Evolutionary conservation across 2,888 invertebrate genomes (phyloP).

Genomic region (Smittia sp.): DNA sequence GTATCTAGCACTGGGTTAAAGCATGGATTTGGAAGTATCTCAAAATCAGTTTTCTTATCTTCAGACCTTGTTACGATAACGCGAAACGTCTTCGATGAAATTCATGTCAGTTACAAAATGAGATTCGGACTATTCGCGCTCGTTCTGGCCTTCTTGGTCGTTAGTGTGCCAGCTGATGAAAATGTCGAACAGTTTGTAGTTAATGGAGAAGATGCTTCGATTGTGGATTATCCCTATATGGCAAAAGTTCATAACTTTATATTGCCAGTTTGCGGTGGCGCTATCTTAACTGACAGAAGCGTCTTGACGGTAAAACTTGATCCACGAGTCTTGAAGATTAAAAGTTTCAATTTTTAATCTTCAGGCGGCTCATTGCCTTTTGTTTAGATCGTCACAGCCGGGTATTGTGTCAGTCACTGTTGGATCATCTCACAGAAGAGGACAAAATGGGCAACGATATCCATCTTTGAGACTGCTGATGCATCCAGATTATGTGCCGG

Average conservation of each 20-base stretch:
- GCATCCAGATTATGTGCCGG: conserved; percentile 16
- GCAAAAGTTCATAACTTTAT: not conserved
- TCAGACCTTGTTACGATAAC: not conserved
- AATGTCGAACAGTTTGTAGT: conserved; percentile 8
- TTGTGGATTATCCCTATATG: conserved; percentile 31
- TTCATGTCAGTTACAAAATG: not conserved
- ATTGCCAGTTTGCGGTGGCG: conserved; percentile 13
- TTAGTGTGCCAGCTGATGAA: not conserved
- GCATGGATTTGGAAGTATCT: not conserved
- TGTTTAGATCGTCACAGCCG: not conserved
- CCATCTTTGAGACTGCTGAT: not conserved
- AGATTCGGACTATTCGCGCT: not conserved
- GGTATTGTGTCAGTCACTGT: not conserved
- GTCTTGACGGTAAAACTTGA: conserved; percentile 9
- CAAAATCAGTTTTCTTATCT: not conserved
- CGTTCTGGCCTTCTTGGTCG: not conserved
- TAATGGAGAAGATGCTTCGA: conserved; percentile 22
- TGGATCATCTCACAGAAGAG: not conserved
- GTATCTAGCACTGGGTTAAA: not conserved
- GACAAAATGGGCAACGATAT: not conserved
- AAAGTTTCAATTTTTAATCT: not conserved
- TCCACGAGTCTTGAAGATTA: not conserved
- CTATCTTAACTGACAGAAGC: not conserved
- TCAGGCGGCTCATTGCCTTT: conserved; percentile 25
- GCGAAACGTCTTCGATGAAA: not conserved